Base-by-base conservation (phyloP, 2,888 invertebrate species). In the Drosophila longiperda region DNA sequence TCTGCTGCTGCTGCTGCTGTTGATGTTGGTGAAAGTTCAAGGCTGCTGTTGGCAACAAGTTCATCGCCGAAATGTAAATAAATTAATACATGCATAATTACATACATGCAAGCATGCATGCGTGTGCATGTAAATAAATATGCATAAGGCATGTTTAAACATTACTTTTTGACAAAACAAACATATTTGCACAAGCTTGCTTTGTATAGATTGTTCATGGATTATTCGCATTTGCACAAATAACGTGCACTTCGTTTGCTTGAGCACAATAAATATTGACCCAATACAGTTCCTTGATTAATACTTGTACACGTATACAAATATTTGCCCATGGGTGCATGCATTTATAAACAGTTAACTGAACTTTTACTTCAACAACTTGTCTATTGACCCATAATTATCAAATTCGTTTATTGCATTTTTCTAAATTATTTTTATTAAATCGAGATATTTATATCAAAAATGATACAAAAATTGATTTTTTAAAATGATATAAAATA, bases 21-120 rank as follows among this genome's bases (percentile, higher is more conserved):
- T 38, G 66, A 38, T 64, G 42, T 55, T 67, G 73, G 89, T 84
- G 87, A 89, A 84, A 84, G 83, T 84, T 84, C 83, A 84, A 89
- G 83, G 83, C 83, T 81, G 72, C 62, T 67, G 64, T 32, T n/a
- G 60, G 67, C 75, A 58, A 55, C 73, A 68, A 68, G 54, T 79
- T 66, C 67, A 63, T 20, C 50, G 32, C 52, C 40, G 15, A 33
- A 58, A 64, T 32, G 57, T 48, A 70, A 64, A 64, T 64, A 33
- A 34, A 38, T 48, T 40, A 12, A n/a, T 23, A 34, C 11, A 36
- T 42, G 26, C 36, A 61, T 17, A 36, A 33, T 6, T 26, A 33
- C 7, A 40, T 15, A 33, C 20, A 38, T 33, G 23, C 48, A 26
- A 9, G 40, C 12, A 36, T 34, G 33, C 26, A 33, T 50, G 49